These are phyloP conservation scores for Leucoma salicis DNA, from an alignment of 2,888 invertebrate species.

Conservation along the genomic window DNA sequence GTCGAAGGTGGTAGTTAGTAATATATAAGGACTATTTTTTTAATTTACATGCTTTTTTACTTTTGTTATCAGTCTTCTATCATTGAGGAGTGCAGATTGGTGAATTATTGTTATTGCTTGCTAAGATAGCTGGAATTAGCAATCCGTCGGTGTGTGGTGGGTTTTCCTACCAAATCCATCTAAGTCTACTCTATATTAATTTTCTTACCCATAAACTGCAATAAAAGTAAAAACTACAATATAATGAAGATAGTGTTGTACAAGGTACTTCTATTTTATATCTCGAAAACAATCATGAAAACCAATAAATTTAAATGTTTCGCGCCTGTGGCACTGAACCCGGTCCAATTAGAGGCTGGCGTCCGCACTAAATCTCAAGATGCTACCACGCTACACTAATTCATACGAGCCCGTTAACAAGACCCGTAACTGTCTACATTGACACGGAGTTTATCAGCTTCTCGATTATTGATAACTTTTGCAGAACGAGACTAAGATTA, in stretches of 20 bases:
- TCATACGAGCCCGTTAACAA: conserved; percentile 70
- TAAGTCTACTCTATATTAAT: too few species aligned
- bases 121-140: too few species aligned
- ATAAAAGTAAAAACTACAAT: too few species aligned
- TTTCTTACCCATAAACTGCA: too few species aligned
- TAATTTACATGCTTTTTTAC: too few species aligned
- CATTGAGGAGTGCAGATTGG: too few species aligned
- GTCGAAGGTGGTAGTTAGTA: too few species aligned
- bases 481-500: conserved; percentile 45
- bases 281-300: conserved; percentile 76
- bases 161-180: too few species aligned
- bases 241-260: conserved; percentile 55
- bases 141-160: too few species aligned
- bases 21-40: too few species aligned
- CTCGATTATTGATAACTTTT: conserved; percentile 61
- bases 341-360: conserved; percentile 74
- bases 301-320: conserved; percentile 74
- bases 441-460: conserved; percentile 65
- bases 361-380: conserved; percentile 74
- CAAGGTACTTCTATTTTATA: conserved; percentile 51
- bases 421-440: conserved; percentile 64
- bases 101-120: too few species aligned
- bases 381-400: conserved; percentile 80
- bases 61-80: too few species aligned
- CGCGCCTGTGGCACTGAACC: conserved; percentile 72